Percentiles rank a stretch among this genome's conserved stretches.
These are phyloP conservation scores for Rapana venosa DNA, from an alignment of 2,888 invertebrate genomes.

Conservation along the genomic window DNA sequence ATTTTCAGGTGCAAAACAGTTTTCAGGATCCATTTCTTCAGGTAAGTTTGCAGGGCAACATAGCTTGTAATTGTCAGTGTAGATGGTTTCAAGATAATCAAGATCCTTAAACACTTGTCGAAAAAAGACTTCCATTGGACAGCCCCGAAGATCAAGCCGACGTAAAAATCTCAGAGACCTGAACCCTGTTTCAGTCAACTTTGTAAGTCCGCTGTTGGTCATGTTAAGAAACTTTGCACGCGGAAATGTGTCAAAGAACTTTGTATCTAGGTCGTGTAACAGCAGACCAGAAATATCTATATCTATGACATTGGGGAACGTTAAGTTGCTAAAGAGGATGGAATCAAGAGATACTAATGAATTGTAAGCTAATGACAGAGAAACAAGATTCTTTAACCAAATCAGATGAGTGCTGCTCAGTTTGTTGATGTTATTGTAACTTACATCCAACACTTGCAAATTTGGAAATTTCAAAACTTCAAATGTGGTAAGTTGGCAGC, in stretches of 20 bases:
- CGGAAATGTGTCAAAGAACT: background rate
- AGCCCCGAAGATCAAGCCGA: constrained; percentile 17
- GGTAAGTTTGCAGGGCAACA: constrained; percentile 35
- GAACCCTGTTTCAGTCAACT: background rate
- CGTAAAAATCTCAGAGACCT: background rate
- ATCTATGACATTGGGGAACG: background rate
- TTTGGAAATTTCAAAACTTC: background rate
- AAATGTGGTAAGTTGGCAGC: background rate
- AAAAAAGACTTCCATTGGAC: constrained; percentile 20
- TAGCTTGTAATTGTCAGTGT: constrained; percentile 40
- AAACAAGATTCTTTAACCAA: background rate
- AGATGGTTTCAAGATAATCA: constrained; percentile 35
- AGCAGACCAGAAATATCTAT: background rate
- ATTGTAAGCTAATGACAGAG: constrained; percentile 25
- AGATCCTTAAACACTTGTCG: constrained; percentile 17
- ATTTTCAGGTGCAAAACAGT: constrained; percentile 35
- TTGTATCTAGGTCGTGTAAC: background rate
- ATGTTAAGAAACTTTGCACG: background rate
- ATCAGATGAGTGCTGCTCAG: background rate
- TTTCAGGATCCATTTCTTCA: background rate
- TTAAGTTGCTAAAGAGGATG: background rate
- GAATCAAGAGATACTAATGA: background rate
- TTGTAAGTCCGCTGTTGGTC: background rate
- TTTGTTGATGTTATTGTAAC: background rate
- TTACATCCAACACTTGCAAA: background rate